Percentiles rank a stretch among this genome's conserved stretches.
phyloP scores from a whole-genome alignment of 2,797 vertebrate species.

The Poecilia velifera region DNA sequence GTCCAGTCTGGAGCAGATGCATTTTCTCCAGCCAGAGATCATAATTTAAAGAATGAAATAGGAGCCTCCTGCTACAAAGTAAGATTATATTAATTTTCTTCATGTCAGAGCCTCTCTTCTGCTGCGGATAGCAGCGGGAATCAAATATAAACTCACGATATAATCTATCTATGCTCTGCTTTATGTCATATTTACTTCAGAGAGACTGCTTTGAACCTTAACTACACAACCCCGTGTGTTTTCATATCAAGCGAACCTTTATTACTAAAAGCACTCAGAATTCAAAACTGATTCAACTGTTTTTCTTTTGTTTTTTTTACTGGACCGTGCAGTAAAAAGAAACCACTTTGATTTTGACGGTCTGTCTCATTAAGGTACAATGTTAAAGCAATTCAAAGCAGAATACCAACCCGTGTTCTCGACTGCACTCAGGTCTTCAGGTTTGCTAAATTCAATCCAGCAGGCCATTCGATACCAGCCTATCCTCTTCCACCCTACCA shows the following conservation, averaged over 20 bases:
- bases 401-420: constrained; percentile 48
- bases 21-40: constrained; percentile 51
- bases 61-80: constrained; percentile 43
- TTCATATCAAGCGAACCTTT: constrained; percentile 26
- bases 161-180: constrained; percentile 42
- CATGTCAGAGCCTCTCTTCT: constrained; percentile 44
- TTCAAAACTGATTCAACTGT: constrained; percentile 32
- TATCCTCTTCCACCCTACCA: constrained; percentile 62
- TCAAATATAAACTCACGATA: constrained; percentile 64
- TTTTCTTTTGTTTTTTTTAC: constrained; percentile 34
- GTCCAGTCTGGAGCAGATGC: not conserved
- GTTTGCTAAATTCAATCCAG: constrained; percentile 71
- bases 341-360: constrained; percentile 3
- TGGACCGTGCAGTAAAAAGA: constrained; percentile 5
- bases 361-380: constrained; percentile 21
- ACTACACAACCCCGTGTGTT: constrained; percentile 25
- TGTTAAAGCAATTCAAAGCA: constrained; percentile 30
- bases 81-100: constrained; percentile 62
- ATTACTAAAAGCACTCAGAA: constrained; percentile 26
- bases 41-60: constrained; percentile 56
- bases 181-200: constrained; percentile 38
- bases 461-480: constrained; percentile 73
- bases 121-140: constrained; percentile 60
- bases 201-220: constrained; percentile 7
- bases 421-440: constrained; percentile 64